Conservation (phyloP, 37 sponge, comb jelly and placozoan species). For the Cladorhizidae sp. region DNA sequence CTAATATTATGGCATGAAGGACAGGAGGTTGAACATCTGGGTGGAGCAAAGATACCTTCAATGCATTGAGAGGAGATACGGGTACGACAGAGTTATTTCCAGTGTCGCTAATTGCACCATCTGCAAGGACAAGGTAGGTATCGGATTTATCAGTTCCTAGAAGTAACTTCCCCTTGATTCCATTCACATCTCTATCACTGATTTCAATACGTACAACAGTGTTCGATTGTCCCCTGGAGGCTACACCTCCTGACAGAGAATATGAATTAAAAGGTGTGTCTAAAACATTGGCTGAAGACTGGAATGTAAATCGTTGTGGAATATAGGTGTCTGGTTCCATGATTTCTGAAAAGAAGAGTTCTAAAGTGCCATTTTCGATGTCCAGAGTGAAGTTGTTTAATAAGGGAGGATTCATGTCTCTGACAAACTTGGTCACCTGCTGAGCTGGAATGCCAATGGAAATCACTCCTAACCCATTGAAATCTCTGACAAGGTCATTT, state of each 20-base stretch:
- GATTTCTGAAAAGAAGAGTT: conserved; percentile 78
- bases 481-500: conserved; percentile 54
- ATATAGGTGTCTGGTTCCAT: conserved; percentile 69
- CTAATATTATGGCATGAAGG: conserved; percentile 53
- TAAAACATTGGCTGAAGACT: conserved; percentile 44
- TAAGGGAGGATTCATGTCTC: conserved; percentile 68
- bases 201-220: conserved; percentile 37
- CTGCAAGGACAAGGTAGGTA: conserved; percentile 61
- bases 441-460: conserved; percentile 45
- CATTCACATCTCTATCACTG: conserved; percentile 62
- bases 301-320: conserved; percentile 67
- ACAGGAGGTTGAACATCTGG: conserved; percentile 72
- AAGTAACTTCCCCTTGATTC: conserved; percentile 60
- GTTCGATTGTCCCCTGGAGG: conserved; percentile 26
- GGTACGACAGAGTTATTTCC: conserved; percentile 74
- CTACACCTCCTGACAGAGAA: conserved; percentile 50
- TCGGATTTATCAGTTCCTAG: conserved; percentile 62
- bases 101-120: conserved; percentile 79
- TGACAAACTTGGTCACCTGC: conserved; percentile 66
- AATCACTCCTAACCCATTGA: conserved; percentile 61
- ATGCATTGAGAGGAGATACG: conserved; percentile 56
- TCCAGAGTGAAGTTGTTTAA: conserved; percentile 77
- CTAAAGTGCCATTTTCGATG: conserved; percentile 55
- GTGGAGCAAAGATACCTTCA: conserved; percentile 42
- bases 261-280: conserved; percentile 16